These are phyloP conservation scores for Uria aalge DNA, from an alignment of 2,113 vertebrate species.

Conservation along the genomic window DNA sequence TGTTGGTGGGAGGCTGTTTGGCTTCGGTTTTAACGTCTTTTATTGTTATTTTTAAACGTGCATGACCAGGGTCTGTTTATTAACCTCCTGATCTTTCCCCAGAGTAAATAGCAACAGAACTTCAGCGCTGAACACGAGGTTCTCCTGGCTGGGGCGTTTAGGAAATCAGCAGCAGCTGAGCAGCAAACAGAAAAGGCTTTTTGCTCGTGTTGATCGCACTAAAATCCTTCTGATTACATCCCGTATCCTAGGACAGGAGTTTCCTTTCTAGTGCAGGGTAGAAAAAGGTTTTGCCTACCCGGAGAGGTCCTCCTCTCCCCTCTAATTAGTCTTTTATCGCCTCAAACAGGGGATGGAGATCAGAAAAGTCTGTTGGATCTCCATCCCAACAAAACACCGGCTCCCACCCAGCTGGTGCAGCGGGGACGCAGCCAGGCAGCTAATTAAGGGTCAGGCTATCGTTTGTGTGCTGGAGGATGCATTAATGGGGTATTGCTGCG, in stretches of 20 bases:
- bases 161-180: neutral
- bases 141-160: neutral
- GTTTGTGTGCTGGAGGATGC: neutral
- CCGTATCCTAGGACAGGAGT: accelerated
- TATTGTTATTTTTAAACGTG: conserved; percentile 34
- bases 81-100: neutral
- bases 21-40: conserved; percentile 16
- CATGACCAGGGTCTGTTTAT: neutral
- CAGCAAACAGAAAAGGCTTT: neutral
- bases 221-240: neutral
- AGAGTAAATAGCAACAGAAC: neutral
- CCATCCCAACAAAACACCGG: neutral
- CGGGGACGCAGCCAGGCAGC: neutral
- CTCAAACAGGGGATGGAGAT: neutral
- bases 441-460: neutral
- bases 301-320: neutral
- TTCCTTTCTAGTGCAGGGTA: neutral
- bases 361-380: neutral
- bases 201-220: neutral
- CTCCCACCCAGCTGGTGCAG: neutral
- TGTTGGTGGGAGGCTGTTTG: conserved; percentile 23
- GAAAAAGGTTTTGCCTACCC: neutral
- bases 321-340: neutral
- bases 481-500: neutral
- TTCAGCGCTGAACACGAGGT: neutral